Evolutionary conservation across 2,888 invertebrate genomes (phyloP).

Genomic region (Diaperis boleti): DNA sequence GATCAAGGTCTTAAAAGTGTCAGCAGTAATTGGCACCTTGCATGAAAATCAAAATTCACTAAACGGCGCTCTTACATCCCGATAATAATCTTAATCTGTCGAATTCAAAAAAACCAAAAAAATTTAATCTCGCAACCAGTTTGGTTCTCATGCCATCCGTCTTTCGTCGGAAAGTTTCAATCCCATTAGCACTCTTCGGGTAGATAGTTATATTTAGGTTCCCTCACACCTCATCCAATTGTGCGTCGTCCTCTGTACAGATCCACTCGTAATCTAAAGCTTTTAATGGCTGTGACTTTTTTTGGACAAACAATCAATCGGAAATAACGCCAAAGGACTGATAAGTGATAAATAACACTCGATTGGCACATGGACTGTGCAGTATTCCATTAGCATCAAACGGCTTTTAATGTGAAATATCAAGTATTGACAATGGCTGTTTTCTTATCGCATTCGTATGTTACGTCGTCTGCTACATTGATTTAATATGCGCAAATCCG

Average conservation of each 20-base stretch:
- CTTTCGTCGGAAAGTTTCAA: conserved; percentile 19
- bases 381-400: conserved; percentile 59
- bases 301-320: conserved; percentile 37
- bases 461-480: conserved; percentile 55
- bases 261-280: conserved; percentile 35
- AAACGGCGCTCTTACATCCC: conserved; percentile 6
- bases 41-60: conserved; percentile 12
- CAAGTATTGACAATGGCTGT: conserved; percentile 58
- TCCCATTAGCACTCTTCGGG: conserved; percentile 23
- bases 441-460: conserved; percentile 60
- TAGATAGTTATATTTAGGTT: conserved; percentile 15
- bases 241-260: conserved; percentile 8
- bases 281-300: conserved; percentile 37
- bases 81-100: conserved; percentile 12
- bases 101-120: conserved; percentile 3
- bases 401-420: conserved; percentile 58
- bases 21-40: conserved; percentile 5
- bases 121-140: conserved; percentile 17
- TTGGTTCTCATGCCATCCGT: conserved; percentile 14
- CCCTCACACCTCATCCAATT: conserved; percentile 26
- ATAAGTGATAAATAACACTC: conserved; percentile 43
- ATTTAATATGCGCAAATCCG: conserved; percentile 54
- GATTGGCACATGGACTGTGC: conserved; percentile 56
- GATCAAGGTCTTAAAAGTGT: neutral
- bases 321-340: conserved; percentile 38